A percentile compares a stretch with the other conserved stretches of the same genome.
These are phyloP conservation scores for Enoplosus armatus DNA, from an alignment of 2,797 vertebrate species.

Conservation along the genomic window DNA sequence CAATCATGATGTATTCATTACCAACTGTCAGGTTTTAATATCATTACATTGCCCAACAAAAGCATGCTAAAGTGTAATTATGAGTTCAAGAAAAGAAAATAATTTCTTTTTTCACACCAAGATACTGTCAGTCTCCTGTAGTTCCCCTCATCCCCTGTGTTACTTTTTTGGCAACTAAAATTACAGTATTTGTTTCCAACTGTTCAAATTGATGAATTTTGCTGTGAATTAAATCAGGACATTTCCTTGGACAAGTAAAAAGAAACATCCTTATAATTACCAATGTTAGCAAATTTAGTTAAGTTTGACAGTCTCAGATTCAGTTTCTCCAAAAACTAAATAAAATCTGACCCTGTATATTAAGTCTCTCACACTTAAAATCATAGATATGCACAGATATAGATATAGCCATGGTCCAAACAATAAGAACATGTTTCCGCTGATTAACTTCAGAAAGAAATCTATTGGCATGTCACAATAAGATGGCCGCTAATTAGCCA, in stretches of 20 bases:
- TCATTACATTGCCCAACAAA: not conserved
- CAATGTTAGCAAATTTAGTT: not conserved
- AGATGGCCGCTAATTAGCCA: conserved; percentile 68
- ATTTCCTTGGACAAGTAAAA: not conserved
- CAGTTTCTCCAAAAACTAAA: not conserved
- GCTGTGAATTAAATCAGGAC: not conserved
- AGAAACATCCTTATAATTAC: not conserved
- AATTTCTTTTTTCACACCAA: conserved; percentile 21
- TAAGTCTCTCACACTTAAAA: not conserved
- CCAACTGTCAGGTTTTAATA: not conserved
- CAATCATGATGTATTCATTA: conserved; percentile 14
- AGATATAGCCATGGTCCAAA: conserved; percentile 24
- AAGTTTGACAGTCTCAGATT: not conserved
- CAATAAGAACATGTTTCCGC: conserved; percentile 23
- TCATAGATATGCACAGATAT: not conserved
- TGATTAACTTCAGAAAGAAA: conserved; percentile 58
- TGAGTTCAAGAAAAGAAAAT: not conserved
- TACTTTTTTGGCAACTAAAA: not conserved
- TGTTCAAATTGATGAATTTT: conserved; percentile 24
- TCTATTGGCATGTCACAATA: conserved; percentile 46
- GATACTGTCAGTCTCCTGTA: not conserved
- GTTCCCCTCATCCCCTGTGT: not conserved
- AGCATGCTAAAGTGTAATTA: conserved; percentile 6
- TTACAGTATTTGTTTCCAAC: conserved; percentile 16
- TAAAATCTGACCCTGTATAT: not conserved